Base-by-base conservation (phyloP, 2,888 invertebrate genomes). In the Neocrepidodera transversa region DNA sequence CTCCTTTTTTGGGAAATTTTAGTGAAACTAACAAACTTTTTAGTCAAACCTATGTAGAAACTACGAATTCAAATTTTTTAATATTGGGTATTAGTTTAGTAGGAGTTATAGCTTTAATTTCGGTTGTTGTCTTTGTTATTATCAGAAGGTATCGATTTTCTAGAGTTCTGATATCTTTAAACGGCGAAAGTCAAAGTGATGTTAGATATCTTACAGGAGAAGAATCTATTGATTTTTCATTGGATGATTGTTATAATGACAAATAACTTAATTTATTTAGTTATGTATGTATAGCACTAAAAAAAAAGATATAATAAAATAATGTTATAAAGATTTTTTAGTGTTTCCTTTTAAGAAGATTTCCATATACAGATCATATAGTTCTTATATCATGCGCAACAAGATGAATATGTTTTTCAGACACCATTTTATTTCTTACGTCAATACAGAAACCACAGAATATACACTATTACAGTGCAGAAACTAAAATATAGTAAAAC, bases 181-280 rank as follows among this genome's bases (percentile, higher is more conserved):
- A 65, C 40, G 75, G 76, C 1, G 76, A 76, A 43, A 78, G 78
- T 60, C 78, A 78, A 62, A 84, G 84, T 49, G 85, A 85, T 64
- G 84, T 86, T 0, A 73, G 84, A 57, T 86, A 82, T 71, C 74
- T 85, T 36, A 83, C 84, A 1, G 79, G 81, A 18, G 84, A 84
- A 56, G 85, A 86, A 68, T 74, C 80, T 30, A 71, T 85, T 11
- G 83, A 85, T 70, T 84, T 85, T 63, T 81, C 76, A 58, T 62
- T 83, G 20, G 26, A 42, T 1, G 53, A 59, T 28, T 42, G 49
- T 20, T 54, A 54, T n/a, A 43, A 42, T 18, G 42, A 59, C 23
- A 35, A 32, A 30, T 32, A 23, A 18, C 10, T 20, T 30, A 30
- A 40, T 23, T 35, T 14, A 23, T 36, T 38, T n/a, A 8, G 3